These are phyloP conservation scores for Zaprionus camerounensis DNA, from an alignment of 1,140 invertebrate genomes.

Conservation along the genomic window DNA sequence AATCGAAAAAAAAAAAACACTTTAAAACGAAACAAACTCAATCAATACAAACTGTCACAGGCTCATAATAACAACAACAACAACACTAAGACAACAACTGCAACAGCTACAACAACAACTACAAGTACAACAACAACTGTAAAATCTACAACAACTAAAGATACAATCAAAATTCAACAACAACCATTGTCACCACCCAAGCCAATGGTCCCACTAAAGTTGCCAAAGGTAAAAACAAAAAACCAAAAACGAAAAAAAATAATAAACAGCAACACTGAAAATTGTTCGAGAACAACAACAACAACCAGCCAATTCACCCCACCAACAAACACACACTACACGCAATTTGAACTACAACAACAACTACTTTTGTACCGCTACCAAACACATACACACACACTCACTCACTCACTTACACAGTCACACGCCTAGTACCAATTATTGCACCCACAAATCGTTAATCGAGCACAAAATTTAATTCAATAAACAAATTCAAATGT, in stretches of 20 bases:
- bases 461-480: background rate
- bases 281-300: constrained; percentile 35
- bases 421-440: constrained; percentile 6
- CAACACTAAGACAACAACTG: constrained; percentile 61
- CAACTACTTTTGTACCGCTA: constrained; percentile 46
- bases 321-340: constrained; percentile 36
- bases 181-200: constrained; percentile 84
- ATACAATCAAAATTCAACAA: constrained; percentile 80
- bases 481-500: background rate
- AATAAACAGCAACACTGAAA: constrained; percentile 21
- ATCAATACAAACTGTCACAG: constrained; percentile 58
- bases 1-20: constrained; percentile 61
- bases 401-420: constrained; percentile 1
- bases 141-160: constrained; percentile 58
- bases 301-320: constrained; percentile 28
- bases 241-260: constrained; percentile 25
- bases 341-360: constrained; percentile 20
- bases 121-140: constrained; percentile 48
- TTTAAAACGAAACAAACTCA: constrained; percentile 42
- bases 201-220: constrained; percentile 81
- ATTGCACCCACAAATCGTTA: background rate
- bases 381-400: constrained; percentile 17
- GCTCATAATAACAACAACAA: constrained; percentile 64
- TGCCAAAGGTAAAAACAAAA: constrained; percentile 81
- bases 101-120: constrained; percentile 44